These are phyloP conservation scores for Phrynocephalus vlangalii DNA, from an alignment of 2,797 vertebrate genomes.

Conservation along the genomic window DNA sequence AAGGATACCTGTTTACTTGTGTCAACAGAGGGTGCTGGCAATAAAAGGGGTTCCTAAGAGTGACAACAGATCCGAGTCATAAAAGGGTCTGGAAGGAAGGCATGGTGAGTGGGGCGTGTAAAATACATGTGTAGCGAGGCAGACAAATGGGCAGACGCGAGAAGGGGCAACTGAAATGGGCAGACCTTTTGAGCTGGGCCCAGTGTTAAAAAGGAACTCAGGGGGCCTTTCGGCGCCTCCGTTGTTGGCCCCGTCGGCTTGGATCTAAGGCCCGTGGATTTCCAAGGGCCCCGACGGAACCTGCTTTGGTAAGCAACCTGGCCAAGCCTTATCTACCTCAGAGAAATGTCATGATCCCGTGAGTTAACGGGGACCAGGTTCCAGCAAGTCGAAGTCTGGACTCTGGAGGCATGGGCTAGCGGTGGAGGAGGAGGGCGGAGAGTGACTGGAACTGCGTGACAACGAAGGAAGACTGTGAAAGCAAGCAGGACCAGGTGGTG, in stretches of 20 bases:
- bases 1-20: background rate
- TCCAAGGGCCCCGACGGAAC: background rate
- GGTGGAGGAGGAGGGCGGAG: background rate
- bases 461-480: background rate
- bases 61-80: background rate
- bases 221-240: background rate
- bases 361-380: background rate
- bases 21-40: background rate
- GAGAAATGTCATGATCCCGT: background rate
- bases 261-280: background rate
- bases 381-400: too few relatives aligned
- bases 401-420: too few relatives aligned
- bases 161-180: background rate
- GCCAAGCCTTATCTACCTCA: background rate
- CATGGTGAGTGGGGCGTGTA: background rate
- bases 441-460: background rate
- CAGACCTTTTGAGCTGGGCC: background rate
- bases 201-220: background rate
- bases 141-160: background rate
- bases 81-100: background rate
- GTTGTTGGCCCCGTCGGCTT: background rate
- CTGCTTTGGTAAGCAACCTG: background rate
- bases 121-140: background rate
- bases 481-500: background rate
- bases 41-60: background rate